phyloP scores from a whole-genome alignment of 2,113 vertebrate genomes.

The Capricornis sumatraensis region DNA sequence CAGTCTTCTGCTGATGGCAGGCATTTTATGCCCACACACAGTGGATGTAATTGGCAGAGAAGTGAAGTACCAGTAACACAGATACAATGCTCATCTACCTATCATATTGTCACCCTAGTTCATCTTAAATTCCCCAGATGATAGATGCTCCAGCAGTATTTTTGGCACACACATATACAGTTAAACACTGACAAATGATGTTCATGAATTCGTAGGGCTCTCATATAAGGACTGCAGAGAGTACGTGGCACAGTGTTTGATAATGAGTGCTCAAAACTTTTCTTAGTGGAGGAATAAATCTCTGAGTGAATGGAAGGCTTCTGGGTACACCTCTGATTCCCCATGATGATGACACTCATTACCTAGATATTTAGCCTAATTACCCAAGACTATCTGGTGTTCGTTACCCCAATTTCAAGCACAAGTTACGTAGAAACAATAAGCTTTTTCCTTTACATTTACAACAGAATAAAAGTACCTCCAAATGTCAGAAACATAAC shows the following conservation, averaged over 20 bases:
- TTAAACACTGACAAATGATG: not conserved
- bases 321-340: not conserved
- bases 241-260: fast-evolving
- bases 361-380: not conserved
- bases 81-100: not conserved
- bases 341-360: not conserved
- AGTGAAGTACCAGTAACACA: not conserved
- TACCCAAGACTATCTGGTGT: not conserved
- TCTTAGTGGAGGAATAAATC: not conserved
- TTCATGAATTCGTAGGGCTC: not conserved
- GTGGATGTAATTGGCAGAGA: not conserved
- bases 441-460: not conserved
- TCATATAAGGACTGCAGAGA: not conserved
- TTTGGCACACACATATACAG: not conserved
- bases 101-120: not conserved
- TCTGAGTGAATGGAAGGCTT: not conserved
- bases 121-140: not conserved
- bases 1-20: not conserved
- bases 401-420: not conserved
- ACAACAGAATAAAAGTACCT: not conserved
- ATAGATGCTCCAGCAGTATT: not conserved
- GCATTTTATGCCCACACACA: not conserved
- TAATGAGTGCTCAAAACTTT: not conserved
- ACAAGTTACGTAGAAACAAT: not conserved
- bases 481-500: not conserved